Evolutionary conservation across 2,797 vertebrate genomes (phyloP).

Genomic region (Ceryle rudis): DNA sequence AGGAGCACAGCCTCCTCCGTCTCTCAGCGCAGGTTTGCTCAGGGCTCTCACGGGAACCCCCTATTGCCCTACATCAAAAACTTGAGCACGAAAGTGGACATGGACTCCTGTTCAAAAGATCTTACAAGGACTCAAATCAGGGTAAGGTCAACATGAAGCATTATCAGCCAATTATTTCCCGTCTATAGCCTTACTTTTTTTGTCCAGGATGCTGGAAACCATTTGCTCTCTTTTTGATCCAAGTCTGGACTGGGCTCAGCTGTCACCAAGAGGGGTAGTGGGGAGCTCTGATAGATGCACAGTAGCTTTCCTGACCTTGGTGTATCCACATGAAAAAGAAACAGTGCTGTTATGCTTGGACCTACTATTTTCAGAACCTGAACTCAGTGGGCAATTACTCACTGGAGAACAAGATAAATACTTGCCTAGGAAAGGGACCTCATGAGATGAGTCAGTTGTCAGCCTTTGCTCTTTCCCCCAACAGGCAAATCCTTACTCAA

Average conservation of each 20-base stretch:
- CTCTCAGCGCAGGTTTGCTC: fast-evolving
- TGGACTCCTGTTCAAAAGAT: background rate
- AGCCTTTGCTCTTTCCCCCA: background rate
- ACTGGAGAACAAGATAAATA: background rate
- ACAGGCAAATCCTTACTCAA: conserved; percentile 24
- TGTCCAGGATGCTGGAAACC: background rate
- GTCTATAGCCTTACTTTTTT: background rate
- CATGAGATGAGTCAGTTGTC: conserved; percentile 11
- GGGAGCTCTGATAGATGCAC: background rate
- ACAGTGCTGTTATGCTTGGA: fast-evolving
- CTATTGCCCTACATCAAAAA: background rate
- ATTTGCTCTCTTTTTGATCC: background rate
- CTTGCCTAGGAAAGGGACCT: conserved; percentile 1
- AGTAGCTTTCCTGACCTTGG: background rate
- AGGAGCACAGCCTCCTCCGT: background rate
- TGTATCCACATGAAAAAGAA: background rate
- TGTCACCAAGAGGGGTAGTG: background rate
- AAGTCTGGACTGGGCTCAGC: background rate
- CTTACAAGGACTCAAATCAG: background rate
- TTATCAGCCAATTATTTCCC: background rate
- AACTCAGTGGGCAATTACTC: background rate
- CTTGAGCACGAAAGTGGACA: background rate
- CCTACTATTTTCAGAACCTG: background rate
- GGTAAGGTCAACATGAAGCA: background rate
- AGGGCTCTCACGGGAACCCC: background rate